These are phyloP conservation scores for Aphaenogaster ashmeadi DNA, from an alignment of 1,140 invertebrate species.

Conservation along the genomic window DNA sequence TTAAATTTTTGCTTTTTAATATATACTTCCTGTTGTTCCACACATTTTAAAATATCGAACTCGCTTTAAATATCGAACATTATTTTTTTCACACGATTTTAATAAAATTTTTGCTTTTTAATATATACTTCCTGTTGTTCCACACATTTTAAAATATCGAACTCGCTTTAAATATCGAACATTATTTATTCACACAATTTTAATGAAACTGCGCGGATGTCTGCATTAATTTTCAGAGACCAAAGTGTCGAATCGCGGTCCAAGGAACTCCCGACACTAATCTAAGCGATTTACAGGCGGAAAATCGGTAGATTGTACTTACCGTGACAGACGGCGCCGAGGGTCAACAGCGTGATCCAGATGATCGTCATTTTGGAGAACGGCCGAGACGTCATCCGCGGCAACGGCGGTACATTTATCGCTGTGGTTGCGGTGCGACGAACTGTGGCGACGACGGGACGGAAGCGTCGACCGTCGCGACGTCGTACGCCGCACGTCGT, in stretches of 20 bases:
- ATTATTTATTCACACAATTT: not conserved
- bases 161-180: not conserved
- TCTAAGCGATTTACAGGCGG: not conserved
- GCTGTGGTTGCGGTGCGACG: conserved; percentile 13
- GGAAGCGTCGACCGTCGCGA: not conserved
- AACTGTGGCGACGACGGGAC: conserved; percentile 33
- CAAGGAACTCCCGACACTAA: not conserved
- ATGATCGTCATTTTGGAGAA: conserved; percentile 75
- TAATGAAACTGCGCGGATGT: not conserved
- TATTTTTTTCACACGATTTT: too few relatives aligned
- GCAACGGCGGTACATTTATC: conserved; percentile 70
- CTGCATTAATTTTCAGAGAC: not conserved
- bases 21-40: not conserved
- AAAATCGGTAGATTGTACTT: conserved; percentile 41
- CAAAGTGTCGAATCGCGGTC: not conserved
- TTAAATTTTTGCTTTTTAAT: not conserved
- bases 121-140: not conserved
- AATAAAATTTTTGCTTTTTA: not conserved
- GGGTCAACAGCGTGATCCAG: conserved; percentile 57
- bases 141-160: not conserved
- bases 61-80: too few relatives aligned
- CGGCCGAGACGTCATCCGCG: conserved; percentile 63
- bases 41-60: too few relatives aligned
- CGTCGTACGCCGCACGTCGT: conserved; percentile 53
- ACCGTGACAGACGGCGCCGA: conserved; percentile 67